Percentiles rank a stretch among this genome's conserved stretches.
phyloP scores from a whole-genome alignment of 2,888 invertebrate genomes.

The Hylaea fasciaria region DNA sequence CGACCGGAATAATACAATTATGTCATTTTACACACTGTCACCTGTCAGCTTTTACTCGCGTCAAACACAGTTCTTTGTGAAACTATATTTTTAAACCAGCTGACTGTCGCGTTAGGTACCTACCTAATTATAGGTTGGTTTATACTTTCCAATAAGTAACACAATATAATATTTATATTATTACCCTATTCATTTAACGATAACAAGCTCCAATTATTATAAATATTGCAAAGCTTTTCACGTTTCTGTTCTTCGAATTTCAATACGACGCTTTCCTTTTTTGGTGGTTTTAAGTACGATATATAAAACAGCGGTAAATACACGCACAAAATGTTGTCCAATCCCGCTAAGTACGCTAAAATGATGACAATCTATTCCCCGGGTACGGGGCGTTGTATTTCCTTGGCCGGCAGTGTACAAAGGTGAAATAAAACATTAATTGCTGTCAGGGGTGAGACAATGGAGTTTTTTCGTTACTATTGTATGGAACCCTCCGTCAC shows the following conservation, averaged over 20 bases:
- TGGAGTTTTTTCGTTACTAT: slow-evolving; percentile 75
- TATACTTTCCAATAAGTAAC: no score
- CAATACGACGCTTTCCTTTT: no score
- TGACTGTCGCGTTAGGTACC: no score
- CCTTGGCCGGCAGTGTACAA: slow-evolving; percentile 59
- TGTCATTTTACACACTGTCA: background rate
- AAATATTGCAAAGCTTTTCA: no score
- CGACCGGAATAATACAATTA: slow-evolving; percentile 18
- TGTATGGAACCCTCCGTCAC: slow-evolving; percentile 75
- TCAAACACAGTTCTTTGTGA: no score
- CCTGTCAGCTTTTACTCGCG: background rate
- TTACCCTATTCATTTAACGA: no score
- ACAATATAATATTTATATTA: no score
- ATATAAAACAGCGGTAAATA: background rate
- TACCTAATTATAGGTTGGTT: no score
- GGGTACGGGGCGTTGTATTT: slow-evolving; percentile 49
- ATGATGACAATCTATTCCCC: slow-evolving; percentile 37
- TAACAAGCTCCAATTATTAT: no score
- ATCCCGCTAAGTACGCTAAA: slow-evolving; percentile 24
- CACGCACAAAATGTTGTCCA: slow-evolving; percentile 13
- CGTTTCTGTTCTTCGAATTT: no score
- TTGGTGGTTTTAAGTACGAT: no score
- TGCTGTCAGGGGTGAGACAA: slow-evolving; percentile 79
- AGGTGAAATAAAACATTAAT: slow-evolving; percentile 81
- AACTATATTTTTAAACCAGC: no score